Percentiles rank a stretch among this genome's conserved stretches.
phyloP scores from a whole-genome alignment of 2,113 vertebrate species.

The Hippocampus abdominalis region DNA sequence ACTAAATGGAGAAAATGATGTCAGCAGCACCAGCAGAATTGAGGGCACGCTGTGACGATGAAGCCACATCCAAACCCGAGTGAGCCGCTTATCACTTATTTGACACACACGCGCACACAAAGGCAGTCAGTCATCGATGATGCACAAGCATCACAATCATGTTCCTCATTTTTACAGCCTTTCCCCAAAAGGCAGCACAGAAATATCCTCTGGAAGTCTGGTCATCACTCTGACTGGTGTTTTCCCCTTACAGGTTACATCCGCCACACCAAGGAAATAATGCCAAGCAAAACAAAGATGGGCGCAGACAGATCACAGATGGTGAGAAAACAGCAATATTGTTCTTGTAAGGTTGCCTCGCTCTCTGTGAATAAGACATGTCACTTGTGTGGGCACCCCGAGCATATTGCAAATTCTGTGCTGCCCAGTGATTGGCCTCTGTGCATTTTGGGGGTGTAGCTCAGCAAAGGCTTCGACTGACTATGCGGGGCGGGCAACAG shows the following conservation, averaged over 20 bases:
- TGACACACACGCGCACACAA: not conserved
- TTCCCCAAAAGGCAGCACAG: not conserved
- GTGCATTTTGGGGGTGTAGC: too few relatives aligned
- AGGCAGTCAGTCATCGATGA: not conserved
- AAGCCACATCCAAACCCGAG: not conserved
- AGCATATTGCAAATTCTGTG: too few relatives aligned
- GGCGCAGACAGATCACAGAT: not conserved
- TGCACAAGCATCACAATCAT: not conserved
- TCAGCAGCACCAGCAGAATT: not conserved
- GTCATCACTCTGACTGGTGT: not conserved
- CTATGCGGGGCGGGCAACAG: too few relatives aligned
- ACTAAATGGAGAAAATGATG: not conserved
- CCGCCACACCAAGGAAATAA: not conserved
- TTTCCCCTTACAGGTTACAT: not conserved
- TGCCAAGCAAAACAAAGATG: not conserved
- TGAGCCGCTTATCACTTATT: not conserved
- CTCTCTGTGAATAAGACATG: not conserved
- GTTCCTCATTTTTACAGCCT: slow-evolving; percentile 3
- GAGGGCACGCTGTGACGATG: not conserved
- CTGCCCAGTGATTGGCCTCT: too few relatives aligned
- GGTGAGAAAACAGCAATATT: not conserved
- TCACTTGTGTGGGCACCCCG: too few relatives aligned
- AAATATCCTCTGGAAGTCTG: not conserved
- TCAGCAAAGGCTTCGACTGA: too few relatives aligned
- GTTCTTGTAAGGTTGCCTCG: not conserved